Evolutionary conservation across 1,140 invertebrate genomes (phyloP).

Genomic region (Drosophila setifemur): DNA sequence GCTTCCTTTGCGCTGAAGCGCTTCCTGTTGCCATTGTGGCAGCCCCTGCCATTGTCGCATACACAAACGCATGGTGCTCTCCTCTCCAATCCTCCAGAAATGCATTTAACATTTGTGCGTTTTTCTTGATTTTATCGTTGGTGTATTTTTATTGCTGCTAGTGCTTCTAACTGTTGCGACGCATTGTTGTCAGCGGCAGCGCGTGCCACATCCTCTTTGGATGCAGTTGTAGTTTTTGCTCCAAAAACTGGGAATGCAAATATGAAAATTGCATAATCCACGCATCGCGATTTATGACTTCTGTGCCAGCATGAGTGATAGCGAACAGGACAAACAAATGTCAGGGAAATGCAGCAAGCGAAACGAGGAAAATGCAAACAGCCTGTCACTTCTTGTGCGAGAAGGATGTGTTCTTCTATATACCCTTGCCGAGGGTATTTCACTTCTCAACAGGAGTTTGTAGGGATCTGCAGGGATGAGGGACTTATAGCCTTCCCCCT

Average conservation of each 20-base stretch:
- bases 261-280: conserved; percentile 81
- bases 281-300: conserved; percentile 81
- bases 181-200: conserved; percentile 69
- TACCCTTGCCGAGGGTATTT: conserved; percentile 23
- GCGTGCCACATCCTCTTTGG: conserved; percentile 37
- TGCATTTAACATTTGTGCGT: conserved; percentile 52
- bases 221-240: conserved; percentile 23
- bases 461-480: not conserved
- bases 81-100: conserved; percentile 31
- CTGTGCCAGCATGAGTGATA: conserved; percentile 67
- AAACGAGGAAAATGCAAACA: conserved; percentile 57
- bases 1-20: conserved; percentile 52
- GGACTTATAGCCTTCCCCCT: no score
- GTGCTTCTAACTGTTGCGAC: conserved; percentile 56
- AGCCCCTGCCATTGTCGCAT: conserved; percentile 32
- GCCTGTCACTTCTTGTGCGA: conserved; percentile 58
- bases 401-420: conserved; percentile 37
- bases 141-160: conserved; percentile 37
- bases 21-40: conserved; percentile 58
- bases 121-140: conserved; percentile 17
- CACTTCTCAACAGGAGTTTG: no score
- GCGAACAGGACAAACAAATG: conserved; percentile 73
- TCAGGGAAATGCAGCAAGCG: conserved; percentile 60
- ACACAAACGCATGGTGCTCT: not conserved
- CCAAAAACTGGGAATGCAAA: conserved; percentile 52